Evolutionary conservation across 2,113 vertebrate genomes (phyloP).

Genomic region (Pseudopodoces humilis): DNA sequence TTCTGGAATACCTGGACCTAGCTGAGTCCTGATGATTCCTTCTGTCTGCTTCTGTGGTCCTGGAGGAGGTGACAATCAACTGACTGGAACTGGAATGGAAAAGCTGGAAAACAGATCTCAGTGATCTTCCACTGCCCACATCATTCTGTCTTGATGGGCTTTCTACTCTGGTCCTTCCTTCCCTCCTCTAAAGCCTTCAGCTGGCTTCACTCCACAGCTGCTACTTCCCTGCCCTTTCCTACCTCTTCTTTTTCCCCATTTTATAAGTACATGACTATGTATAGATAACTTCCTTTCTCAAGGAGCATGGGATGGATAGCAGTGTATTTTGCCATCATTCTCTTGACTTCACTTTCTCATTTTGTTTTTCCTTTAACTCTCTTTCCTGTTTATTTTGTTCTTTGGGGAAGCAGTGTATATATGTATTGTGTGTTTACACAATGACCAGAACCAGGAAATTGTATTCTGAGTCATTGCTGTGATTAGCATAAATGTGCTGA

Average conservation of each 20-base stretch:
- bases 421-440: not conserved
- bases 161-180: not conserved
- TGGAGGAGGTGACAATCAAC: not conserved
- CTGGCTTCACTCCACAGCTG: not conserved
- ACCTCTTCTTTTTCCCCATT: not conserved
- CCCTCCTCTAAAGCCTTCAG: not conserved
- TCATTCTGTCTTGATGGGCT: no score
- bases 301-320: not conserved
- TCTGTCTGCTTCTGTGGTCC: not conserved
- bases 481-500: not conserved
- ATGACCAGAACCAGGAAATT: not conserved
- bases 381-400: not conserved
- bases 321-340: not conserved
- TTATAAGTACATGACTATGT: not conserved
- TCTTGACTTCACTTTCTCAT: not conserved
- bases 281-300: not conserved
- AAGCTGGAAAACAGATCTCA: not conserved
- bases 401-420: not conserved
- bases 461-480: not conserved
- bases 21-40: not conserved
- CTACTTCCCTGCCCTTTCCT: not conserved
- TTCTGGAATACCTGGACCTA: not conserved
- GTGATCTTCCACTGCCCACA: not conserved
- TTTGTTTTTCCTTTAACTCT: not conserved
- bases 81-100: not conserved